A percentile compares a stretch with the other conserved stretches of the same genome.
phyloP scores from a whole-genome alignment of 2,797 vertebrate genomes.

The Phaenicophaeus curvirostris region DNA sequence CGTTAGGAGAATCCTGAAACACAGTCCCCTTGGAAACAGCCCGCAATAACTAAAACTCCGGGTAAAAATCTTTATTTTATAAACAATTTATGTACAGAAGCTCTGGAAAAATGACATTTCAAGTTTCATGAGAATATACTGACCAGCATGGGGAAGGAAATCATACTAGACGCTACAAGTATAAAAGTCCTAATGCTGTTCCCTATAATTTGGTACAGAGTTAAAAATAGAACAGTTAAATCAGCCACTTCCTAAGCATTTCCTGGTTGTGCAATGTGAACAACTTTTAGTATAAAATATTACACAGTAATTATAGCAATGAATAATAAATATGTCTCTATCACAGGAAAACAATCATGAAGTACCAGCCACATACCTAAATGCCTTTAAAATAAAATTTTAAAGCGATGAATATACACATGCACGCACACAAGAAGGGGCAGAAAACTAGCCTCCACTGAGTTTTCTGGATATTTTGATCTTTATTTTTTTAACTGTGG shows the following conservation, averaged over 20 bases:
- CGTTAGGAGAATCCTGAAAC: constrained; percentile 73
- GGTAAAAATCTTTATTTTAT: constrained; percentile 40
- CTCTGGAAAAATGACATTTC: constrained; percentile 56
- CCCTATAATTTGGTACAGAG: not conserved
- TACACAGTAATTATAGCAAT: constrained; percentile 67
- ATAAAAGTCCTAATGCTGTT: not conserved
- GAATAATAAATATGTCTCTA: constrained; percentile 61
- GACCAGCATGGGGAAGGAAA: constrained; percentile 18
- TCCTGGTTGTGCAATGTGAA: constrained; percentile 62
- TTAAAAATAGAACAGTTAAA: constrained; percentile 66
- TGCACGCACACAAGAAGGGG: not conserved
- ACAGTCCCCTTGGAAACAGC: constrained; percentile 70
- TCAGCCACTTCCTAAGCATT: constrained; percentile 49
- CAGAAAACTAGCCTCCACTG: not conserved
- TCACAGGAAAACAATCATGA: constrained; percentile 49
- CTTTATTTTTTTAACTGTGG: not conserved
- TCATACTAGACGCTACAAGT: not conserved
- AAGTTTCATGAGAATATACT: constrained; percentile 66
- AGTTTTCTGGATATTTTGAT: not conserved
- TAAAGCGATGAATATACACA: constrained; percentile 20
- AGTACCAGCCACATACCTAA: constrained; percentile 30
- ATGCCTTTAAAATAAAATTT: constrained; percentile 59
- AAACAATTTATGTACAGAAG: constrained; percentile 33
- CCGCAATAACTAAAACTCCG: constrained; percentile 51
- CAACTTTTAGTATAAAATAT: constrained; percentile 63